Evolutionary conservation across 1,140 invertebrate species (phyloP).

Genomic region (Orchestia grillus): DNA sequence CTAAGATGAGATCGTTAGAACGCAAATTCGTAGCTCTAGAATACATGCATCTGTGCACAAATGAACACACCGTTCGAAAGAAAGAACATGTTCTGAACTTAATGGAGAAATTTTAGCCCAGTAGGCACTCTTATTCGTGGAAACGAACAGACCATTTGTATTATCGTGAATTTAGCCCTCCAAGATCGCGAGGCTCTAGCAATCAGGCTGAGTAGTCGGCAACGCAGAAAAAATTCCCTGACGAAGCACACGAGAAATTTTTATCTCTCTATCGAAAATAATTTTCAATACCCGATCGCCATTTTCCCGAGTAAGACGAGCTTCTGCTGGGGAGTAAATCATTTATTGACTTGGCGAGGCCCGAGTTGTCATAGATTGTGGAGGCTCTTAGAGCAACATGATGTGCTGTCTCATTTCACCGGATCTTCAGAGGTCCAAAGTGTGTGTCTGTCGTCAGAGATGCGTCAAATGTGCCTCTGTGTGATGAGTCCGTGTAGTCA

Average conservation of each 20-base stretch:
- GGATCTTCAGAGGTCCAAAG: not conserved
- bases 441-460: not conserved
- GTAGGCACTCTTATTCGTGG: not conserved
- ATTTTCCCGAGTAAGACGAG: not conserved
- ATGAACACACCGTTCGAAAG: not conserved
- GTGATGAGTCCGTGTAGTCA: not conserved
- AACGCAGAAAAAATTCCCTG: not conserved
- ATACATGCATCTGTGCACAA: not conserved
- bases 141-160: not conserved
- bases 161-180: not conserved
- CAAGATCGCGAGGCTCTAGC: not conserved
- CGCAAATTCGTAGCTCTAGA: not conserved
- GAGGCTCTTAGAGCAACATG: not conserved
- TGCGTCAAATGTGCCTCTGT: not conserved
- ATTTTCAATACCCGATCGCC: not conserved
- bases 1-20: not conserved
- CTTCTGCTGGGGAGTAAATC: not conserved
- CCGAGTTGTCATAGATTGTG: not conserved
- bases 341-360: not conserved
- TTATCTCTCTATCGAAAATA: not conserved
- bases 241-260: not conserved
- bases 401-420: not conserved
- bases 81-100: not conserved
- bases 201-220: slow-evolving; percentile 1
- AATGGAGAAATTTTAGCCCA: not conserved